phyloP scores from a whole-genome alignment of 2,113 vertebrate species.

The Chlamydotis undulata region DNA sequence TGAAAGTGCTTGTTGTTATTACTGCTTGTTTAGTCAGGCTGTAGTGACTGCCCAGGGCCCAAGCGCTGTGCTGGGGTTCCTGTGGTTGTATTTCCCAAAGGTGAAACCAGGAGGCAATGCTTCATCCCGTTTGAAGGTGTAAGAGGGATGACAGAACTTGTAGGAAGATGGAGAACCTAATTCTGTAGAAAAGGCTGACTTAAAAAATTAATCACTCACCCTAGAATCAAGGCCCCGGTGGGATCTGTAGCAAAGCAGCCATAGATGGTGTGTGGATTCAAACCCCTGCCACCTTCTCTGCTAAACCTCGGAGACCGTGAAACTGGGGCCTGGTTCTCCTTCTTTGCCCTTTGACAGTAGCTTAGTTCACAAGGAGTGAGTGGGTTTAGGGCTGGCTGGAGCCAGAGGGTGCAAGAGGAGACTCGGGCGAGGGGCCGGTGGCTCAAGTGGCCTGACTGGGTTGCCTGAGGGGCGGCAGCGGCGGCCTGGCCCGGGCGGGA shows the following conservation, averaged over 20 bases:
- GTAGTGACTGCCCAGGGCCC: neutral
- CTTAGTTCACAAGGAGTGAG: no score
- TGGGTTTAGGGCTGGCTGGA: neutral
- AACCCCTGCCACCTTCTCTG: neutral
- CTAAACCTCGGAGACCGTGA: rapidly evolving
- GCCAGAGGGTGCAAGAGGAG: neutral
- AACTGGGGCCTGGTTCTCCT: neutral
- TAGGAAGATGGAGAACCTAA: neutral
- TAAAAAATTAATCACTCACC: neutral
- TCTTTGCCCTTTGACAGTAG: neutral
- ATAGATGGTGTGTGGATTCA: rapidly evolving
- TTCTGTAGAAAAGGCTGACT: neutral
- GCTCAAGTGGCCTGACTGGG: neutral
- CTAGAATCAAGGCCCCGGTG: no score
- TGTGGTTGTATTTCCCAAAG: neutral
- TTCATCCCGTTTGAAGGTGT: neutral
- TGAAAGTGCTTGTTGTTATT: neutral
- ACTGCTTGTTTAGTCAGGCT: neutral
- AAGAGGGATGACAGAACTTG: neutral
- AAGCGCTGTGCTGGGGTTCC: neutral
- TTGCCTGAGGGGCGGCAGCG: neutral
- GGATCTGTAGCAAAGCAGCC: neutral
- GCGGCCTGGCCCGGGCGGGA: neutral
- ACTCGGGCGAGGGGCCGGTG: rapidly evolving
- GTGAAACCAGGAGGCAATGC: neutral